Percentiles rank a stretch among this genome's conserved stretches.
phyloP scores from a whole-genome alignment of 2,888 invertebrate species.

The Mylabris sibirica region DNA sequence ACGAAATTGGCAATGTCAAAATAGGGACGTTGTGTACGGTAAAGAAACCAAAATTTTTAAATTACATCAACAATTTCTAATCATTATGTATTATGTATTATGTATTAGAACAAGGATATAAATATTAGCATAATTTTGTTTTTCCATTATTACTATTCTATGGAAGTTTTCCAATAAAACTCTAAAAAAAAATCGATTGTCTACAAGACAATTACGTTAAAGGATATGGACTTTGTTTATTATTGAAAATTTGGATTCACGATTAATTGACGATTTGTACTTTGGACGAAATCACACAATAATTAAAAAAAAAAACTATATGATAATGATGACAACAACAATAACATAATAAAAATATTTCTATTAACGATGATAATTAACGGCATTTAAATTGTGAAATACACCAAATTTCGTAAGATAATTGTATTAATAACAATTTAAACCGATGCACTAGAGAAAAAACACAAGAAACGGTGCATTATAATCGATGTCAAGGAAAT shows the following conservation, averaged over 20 bases:
- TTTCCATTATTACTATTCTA: no score
- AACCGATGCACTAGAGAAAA: no score
- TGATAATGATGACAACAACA: not conserved
- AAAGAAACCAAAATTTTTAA: no score
- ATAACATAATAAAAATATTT: not conserved
- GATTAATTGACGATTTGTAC: not conserved
- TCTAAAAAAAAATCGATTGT: not conserved
- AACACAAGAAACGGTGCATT: not conserved
- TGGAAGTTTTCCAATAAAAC: not conserved
- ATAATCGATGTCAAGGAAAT: not conserved
- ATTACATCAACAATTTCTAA: no score
- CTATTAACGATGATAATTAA: not conserved
- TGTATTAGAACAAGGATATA: no score
- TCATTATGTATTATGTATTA: no score
- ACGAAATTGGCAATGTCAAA: constrained; percentile 1
- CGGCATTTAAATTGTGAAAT: not conserved
- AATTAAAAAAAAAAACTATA: not conserved
- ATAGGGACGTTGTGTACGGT: not conserved
- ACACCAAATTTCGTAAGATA: not conserved
- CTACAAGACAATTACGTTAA: not conserved
- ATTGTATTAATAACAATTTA: not conserved
- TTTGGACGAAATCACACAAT: constrained; percentile 4
- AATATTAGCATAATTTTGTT: no score
- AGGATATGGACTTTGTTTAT: constrained; percentile 11
- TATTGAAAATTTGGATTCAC: constrained; percentile 7